These are phyloP conservation scores for Collichthys lucidus DNA, from an alignment of 2,113 vertebrate genomes.

Conservation along the genomic window DNA sequence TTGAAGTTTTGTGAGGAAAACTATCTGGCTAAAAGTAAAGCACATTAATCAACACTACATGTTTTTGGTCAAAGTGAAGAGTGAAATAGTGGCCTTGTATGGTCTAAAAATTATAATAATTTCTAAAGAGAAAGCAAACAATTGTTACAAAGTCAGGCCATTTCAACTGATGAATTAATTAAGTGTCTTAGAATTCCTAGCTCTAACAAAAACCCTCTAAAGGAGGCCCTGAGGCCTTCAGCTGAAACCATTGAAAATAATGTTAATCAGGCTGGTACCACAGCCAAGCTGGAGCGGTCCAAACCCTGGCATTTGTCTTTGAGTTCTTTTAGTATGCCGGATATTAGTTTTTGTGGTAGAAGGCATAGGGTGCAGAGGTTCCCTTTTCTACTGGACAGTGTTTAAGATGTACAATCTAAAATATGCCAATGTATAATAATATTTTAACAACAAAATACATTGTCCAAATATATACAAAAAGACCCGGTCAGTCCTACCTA, in stretches of 20 bases:
- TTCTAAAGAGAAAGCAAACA: neutral
- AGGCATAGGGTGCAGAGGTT: no score
- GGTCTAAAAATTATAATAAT: no score
- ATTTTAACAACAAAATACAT: no score
- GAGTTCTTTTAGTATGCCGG: no score
- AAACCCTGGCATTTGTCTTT: neutral
- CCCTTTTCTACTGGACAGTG: no score
- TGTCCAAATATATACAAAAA: no score
- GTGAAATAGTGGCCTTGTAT: no score
- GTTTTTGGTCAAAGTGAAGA: no score
- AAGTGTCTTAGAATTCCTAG: neutral
- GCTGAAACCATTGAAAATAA: neutral
- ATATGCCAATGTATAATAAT: no score
- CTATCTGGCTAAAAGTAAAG: neutral
- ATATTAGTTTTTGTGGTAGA: no score
- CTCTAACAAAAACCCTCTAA: conserved; percentile 21
- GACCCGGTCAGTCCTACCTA: no score
- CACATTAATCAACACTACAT: neutral
- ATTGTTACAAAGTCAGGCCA: neutral
- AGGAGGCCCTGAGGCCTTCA: neutral
- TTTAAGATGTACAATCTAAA: no score
- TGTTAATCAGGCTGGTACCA: neutral
- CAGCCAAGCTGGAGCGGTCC: neutral
- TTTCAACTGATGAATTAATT: conserved; percentile 30
- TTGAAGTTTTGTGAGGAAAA: neutral